Evolutionary conservation across 2,113 vertebrate species (phyloP), one percentile per base, ranked within the genome.

Genomic region (Nyctereutes procyonoides): DNA sequence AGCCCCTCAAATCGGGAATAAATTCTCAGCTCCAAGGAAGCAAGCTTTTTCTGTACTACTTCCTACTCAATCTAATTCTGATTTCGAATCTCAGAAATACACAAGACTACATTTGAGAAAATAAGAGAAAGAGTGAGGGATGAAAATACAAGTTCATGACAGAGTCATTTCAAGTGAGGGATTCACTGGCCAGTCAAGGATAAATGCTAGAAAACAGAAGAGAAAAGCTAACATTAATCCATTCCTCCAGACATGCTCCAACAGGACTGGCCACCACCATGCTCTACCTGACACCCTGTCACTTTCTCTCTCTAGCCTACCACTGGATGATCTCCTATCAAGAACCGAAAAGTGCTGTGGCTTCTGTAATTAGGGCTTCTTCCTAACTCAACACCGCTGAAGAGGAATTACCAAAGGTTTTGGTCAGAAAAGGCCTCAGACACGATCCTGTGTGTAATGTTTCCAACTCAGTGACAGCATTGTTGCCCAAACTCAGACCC

Each of bases 131-230:
- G 24, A 65, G n/a, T 32, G 17, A 76, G 13, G 35, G 35, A 53
- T 92, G 51, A 96, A 89, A 38, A 55, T 53, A 5, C 20, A 88
- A 95, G 53, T 51, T 97, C 62, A 74, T 4, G 8, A 56, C 15
- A 20, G 16, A 89, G 90, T 82, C 69, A 87, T 93, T 95, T 90
- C 62, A 84, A 71, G 48, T 76, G 58, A 96, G 67, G 76, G 95
- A 93, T 58, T 30, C 71, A 95, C 35, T 82, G 14, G 8, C 8
- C 2, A 30, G 9, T 14, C 19, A 90, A 87, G 95, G 69, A 26
- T 20, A 92, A 22, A 19, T 69, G 76, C 80, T 24, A 10, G 38
- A 95, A 92, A 88, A 38, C n/a, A 63, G 82, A 94, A 73, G 13
- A 80, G n/a, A 16, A 86, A 83, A 80, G 15, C 48, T 62, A 56